Evolutionary conservation across 2,888 invertebrate species (phyloP).

Genomic region (Coleophora flavipennella): DNA sequence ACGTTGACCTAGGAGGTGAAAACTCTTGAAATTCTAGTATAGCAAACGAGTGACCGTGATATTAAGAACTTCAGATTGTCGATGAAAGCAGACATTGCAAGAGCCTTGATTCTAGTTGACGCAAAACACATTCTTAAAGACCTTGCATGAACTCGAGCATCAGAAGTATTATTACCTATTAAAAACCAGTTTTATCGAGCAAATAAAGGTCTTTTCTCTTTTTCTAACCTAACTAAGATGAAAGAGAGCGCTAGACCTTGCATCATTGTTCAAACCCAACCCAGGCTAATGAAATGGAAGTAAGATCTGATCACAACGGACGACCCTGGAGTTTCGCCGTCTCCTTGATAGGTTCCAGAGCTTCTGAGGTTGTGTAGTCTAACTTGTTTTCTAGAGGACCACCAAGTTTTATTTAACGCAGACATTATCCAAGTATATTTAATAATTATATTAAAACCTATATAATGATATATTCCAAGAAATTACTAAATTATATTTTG

Average conservation of each 20-base stretch:
- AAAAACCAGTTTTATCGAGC: no score
- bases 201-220: no score
- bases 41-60: no score
- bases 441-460: constrained; percentile 29
- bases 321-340: not conserved
- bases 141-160: no score
- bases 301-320: constrained; percentile 7
- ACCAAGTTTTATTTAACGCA: not conserved
- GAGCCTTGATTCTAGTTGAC: no score
- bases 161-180: no score
- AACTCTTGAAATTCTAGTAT: no score
- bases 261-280: not conserved
- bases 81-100: no score
- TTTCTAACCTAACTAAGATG: not conserved
- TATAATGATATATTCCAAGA: constrained; percentile 47
- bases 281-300: constrained; percentile 2
- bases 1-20: no score
- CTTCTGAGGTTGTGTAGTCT: constrained; percentile 63
- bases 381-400: constrained; percentile 21
- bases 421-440: constrained; percentile 15
- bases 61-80: no score
- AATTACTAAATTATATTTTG: constrained; percentile 45
- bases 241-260: not conserved
- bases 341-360: constrained; percentile 30
- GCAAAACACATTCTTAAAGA: no score